A percentile compares a stretch with the other conserved stretches of the same genome.
These are phyloP conservation scores for Lethrus apterus DNA, from an alignment of 1,140 invertebrate genomes.

Conservation along the genomic window DNA sequence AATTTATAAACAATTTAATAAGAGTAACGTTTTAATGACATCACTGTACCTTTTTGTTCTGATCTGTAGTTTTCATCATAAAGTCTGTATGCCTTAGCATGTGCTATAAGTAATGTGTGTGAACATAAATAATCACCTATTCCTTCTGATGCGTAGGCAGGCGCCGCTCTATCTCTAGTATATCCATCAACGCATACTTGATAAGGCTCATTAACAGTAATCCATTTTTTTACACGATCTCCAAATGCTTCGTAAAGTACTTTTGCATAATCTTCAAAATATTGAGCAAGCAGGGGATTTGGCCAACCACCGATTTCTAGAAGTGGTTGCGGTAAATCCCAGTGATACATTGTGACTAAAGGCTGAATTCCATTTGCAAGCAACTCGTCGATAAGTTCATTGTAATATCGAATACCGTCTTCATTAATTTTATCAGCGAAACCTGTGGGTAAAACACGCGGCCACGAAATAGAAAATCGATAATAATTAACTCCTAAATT, in stretches of 20 bases:
- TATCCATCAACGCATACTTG: conserved; percentile 25
- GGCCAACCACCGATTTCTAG: conserved; percentile 58
- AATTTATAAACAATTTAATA: neutral
- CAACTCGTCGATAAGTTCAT: conserved; percentile 53
- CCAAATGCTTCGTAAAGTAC: conserved; percentile 52
- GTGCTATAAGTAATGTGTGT: conserved; percentile 28
- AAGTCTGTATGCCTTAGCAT: conserved; percentile 28
- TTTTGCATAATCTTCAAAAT: conserved; percentile 54
- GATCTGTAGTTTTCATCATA: conserved; percentile 29
- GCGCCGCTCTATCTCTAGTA: conserved; percentile 23
- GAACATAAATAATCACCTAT: conserved; percentile 28
- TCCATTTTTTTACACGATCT: conserved; percentile 55
- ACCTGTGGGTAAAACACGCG: conserved; percentile 37
- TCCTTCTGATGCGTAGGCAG: conserved; percentile 29
- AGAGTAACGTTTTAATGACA: neutral
- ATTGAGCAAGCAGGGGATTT: conserved; percentile 50
- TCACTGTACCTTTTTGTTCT: conserved; percentile 22
- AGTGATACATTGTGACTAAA: conserved; percentile 44
- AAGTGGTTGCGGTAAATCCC: conserved; percentile 52
- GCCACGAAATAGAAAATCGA: conserved; percentile 56
- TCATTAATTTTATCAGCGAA: conserved; percentile 46
- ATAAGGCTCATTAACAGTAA: conserved; percentile 65
- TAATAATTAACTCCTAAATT: conserved; percentile 44
- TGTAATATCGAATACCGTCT: conserved; percentile 56
- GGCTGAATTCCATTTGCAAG: conserved; percentile 51